A percentile compares a stretch with the other conserved stretches of the same genome.
Evolutionary conservation across 92 coral and sea anemone genomes (phyloP).

Genomic region (Palythoa grandiflora): DNA sequence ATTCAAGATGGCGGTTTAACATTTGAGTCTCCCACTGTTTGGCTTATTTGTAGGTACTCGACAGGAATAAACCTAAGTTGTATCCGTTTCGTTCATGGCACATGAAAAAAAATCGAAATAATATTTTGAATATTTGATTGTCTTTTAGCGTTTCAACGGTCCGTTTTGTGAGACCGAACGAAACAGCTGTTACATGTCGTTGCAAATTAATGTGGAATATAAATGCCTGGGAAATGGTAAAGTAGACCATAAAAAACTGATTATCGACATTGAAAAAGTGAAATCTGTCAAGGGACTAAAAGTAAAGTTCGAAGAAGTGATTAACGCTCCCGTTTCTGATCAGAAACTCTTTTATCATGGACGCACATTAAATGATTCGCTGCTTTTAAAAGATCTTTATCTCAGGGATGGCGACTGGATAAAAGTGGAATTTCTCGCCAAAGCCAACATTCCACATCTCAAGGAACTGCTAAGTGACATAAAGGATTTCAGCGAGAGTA

Average conservation of each 20-base stretch:
- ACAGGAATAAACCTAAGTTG: too few relatives aligned
- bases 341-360: conserved; percentile 32
- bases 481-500: conserved; percentile 13
- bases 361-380: conserved; percentile 31
- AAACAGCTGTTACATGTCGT: conserved; percentile 5
- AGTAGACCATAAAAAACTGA: conserved; percentile 1
- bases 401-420: conserved; percentile 41
- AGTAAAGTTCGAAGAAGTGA: conserved; percentile 7
- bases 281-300: conserved; percentile 36
- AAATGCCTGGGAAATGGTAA: conserved; percentile 33
- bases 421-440: conserved; percentile 44
- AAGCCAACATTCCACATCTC: conserved; percentile 43
- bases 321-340: conserved; percentile 38
- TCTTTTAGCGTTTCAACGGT: too few relatives aligned
- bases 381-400: conserved; percentile 26
- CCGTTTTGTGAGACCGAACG: too few relatives aligned
- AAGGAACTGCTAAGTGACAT: conserved; percentile 8
- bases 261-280: conserved; percentile 22
- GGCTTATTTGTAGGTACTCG: too few relatives aligned
- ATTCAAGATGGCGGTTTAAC: too few relatives aligned
- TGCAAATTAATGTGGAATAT: conserved; percentile 22
- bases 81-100: too few relatives aligned
- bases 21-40: too few relatives aligned
- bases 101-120: too few relatives aligned
- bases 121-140: too few relatives aligned